Evolutionary conservation across 2,888 invertebrate species (phyloP).

Genomic region (Drosophila recens): DNA sequence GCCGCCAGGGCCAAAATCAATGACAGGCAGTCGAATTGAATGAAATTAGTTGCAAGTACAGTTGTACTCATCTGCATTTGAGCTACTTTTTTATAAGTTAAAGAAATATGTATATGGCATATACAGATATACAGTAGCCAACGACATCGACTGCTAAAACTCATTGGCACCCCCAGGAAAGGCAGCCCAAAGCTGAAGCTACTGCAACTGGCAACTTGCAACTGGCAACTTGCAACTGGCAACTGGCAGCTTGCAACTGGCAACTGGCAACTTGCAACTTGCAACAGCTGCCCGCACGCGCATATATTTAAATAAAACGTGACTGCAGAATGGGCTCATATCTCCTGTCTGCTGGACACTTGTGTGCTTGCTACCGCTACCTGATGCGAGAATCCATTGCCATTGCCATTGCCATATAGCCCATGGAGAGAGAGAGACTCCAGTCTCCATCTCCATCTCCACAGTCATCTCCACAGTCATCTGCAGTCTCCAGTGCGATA

Average conservation of each 20-base stretch:
- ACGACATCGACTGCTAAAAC: slow-evolving; percentile 42
- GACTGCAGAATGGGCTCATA: slow-evolving; percentile 79
- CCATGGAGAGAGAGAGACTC: slow-evolving; percentile 11
- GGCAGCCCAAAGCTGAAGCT: slow-evolving; percentile 27
- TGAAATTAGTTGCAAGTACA: slow-evolving; percentile 29
- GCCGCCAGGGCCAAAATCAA: slow-evolving; percentile 42
- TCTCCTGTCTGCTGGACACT: slow-evolving; percentile 81
- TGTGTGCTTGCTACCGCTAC: slow-evolving; percentile 80
- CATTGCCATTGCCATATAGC: slow-evolving; percentile 15
- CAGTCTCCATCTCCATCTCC: slow-evolving; percentile 12
- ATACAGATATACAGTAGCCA: slow-evolving; percentile 74
- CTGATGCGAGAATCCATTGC: slow-evolving; percentile 58
- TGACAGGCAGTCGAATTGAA: slow-evolving; percentile 25
- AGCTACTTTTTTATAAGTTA: neutral
- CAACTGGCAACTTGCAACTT: slow-evolving; percentile 24
- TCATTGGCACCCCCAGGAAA: slow-evolving; percentile 61
- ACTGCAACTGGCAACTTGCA: slow-evolving; percentile 6
- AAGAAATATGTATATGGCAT: slow-evolving; percentile 2
- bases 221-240: slow-evolving; percentile 19
- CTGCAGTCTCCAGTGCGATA: slow-evolving; percentile 38
- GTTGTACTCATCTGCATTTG: neutral
- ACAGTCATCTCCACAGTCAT: neutral
- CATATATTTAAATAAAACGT: slow-evolving; percentile 83
- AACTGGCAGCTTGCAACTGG: slow-evolving; percentile 20
- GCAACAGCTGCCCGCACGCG: slow-evolving; percentile 78